phyloP scores from a whole-genome alignment of 2,797 vertebrate genomes.

The Enteromius argenteus region DNA sequence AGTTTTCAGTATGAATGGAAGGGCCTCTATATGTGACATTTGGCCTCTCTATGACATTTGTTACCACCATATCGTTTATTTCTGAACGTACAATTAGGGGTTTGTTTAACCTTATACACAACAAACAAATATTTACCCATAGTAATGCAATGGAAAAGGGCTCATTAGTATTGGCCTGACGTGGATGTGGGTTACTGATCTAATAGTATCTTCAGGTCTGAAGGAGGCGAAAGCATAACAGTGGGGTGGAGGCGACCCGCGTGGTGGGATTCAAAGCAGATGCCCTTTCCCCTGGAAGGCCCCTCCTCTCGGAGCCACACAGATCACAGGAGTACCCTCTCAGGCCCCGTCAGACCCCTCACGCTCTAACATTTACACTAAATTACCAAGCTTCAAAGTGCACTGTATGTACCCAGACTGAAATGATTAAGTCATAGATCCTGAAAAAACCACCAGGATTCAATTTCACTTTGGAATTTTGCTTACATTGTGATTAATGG shows the following conservation, averaged over 20 bases:
- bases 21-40: not conserved
- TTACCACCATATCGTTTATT: not conserved
- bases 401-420: slow-evolving; percentile 34
- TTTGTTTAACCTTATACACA: not conserved
- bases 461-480: slow-evolving; percentile 24
- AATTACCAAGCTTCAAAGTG: slow-evolving; percentile 71
- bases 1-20: not conserved
- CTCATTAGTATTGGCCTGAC: slow-evolving; percentile 8
- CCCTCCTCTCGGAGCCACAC: slow-evolving; percentile 60
- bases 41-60: not conserved
- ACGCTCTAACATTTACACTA: slow-evolving; percentile 74
- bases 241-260: slow-evolving; percentile 37
- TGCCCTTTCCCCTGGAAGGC: slow-evolving; percentile 72
- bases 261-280: slow-evolving; percentile 67
- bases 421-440: slow-evolving; percentile 52
- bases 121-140: slow-evolving; percentile 7
- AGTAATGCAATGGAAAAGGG: not conserved
- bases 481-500: slow-evolving; percentile 11
- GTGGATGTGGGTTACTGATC: slow-evolving; percentile 14
- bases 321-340: slow-evolving; percentile 57
- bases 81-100: not conserved
- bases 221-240: slow-evolving; percentile 46
- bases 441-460: not conserved
- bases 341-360: slow-evolving; percentile 57
- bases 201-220: slow-evolving; percentile 29